Conservation (phyloP, 2,113 vertebrate genomes). For the Rhineura floridana region DNA sequence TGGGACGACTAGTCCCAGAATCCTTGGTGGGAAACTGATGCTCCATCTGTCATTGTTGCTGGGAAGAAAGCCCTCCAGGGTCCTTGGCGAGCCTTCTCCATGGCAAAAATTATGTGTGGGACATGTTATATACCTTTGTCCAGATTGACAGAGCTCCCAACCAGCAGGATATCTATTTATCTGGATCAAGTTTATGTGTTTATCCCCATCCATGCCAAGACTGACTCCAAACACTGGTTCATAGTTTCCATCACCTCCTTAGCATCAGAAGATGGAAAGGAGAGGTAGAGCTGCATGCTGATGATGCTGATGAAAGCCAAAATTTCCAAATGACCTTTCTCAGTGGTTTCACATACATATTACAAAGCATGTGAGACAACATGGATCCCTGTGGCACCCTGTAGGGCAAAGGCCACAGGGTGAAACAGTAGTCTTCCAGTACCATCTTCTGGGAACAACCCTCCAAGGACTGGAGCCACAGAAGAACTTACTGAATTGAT, state of each 20-base stretch:
- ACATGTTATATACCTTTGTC: not conserved
- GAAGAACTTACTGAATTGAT: not conserved
- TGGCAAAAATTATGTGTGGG: too few species aligned
- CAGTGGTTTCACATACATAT: not conserved
- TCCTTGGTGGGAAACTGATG: not conserved
- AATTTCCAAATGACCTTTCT: not conserved
- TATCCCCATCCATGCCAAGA: not conserved
- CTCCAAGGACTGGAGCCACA: not conserved
- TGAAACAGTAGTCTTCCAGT: not conserved
- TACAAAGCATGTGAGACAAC: not conserved
- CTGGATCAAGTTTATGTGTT: not conserved
- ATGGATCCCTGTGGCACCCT: not conserved
- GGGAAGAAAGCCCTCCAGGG: not conserved
- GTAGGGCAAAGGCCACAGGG: not conserved
- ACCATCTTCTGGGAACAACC: not conserved
- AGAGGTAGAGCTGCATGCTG: not conserved
- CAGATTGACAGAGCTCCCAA: not conserved
- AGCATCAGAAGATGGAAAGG: not conserved
- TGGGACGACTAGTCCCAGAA: not conserved
- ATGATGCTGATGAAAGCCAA: not conserved
- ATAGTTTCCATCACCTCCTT: not conserved
- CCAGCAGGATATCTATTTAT: not conserved
- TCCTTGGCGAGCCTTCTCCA: too few species aligned
- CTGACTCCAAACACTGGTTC: not conserved
- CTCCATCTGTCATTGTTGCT: not conserved